A percentile compares a stretch with the other conserved stretches of the same genome.
Conservation (phyloP, 2,113 vertebrate genomes). For the Saiga tatarica region DNA sequence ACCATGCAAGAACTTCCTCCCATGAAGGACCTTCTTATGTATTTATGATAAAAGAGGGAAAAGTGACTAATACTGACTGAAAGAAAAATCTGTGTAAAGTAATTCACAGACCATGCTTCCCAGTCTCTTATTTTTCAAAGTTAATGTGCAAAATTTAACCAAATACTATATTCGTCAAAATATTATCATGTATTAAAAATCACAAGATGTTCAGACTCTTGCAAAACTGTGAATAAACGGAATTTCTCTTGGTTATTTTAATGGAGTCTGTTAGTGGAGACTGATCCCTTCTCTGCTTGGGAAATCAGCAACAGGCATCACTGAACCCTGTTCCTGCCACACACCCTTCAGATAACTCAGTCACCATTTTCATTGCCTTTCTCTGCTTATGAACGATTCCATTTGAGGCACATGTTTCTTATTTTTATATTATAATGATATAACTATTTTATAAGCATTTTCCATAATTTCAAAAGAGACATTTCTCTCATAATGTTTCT, state of each 20-base stretch:
- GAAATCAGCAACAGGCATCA: background rate
- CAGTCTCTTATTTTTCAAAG: background rate
- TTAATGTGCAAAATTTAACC: background rate
- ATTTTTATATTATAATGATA: background rate
- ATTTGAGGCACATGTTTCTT: background rate
- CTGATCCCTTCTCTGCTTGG: background rate
- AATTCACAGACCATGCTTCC: background rate
- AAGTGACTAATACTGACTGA: background rate
- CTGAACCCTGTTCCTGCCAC: fast-evolving
- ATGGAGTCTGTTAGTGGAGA: background rate
- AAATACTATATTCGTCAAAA: background rate
- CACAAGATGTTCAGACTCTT: background rate
- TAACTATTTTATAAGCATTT: background rate
- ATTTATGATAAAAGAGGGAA: background rate
- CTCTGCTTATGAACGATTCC: background rate
- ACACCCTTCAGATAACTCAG: background rate
- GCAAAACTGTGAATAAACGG: background rate
- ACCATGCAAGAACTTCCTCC: background rate
- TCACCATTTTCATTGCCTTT: background rate
- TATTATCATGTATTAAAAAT: background rate
- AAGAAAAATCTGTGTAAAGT: background rate
- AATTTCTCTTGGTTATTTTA: background rate
- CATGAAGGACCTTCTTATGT: background rate
- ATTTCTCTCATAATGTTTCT: background rate
- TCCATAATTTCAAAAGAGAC: background rate